phyloP scores from a whole-genome alignment of 2,797 vertebrate species.

The Lepus townsendii region DNA sequence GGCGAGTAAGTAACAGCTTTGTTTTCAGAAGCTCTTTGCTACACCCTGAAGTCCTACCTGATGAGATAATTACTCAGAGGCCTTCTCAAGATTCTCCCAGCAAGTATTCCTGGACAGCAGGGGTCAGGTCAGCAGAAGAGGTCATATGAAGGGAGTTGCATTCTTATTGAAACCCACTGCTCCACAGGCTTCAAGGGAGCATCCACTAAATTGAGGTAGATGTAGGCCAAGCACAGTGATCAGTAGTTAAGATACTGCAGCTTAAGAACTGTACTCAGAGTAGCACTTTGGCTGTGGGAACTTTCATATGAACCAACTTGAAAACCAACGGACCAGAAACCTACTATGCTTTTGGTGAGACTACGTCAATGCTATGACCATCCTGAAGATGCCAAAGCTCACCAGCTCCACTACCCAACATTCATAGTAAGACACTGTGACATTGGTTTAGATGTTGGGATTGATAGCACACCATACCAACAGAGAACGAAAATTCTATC shows the following conservation, averaged over 20 bases:
- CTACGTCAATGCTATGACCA: neutral
- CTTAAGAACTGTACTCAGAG: neutral
- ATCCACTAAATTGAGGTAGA: neutral
- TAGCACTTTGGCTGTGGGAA: neutral
- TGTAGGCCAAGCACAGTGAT: neutral
- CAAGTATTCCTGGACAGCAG: neutral
- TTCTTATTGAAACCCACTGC: neutral
- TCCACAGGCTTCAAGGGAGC: neutral
- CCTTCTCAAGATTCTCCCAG: neutral
- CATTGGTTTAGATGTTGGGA: neutral
- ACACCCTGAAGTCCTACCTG: neutral
- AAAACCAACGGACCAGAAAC: neutral
- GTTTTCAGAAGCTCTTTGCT: neutral
- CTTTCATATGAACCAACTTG: neutral
- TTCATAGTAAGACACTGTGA: neutral
- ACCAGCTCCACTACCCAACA: neutral
- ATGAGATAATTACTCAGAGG: neutral
- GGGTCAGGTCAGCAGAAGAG: neutral
- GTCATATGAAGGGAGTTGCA: neutral
- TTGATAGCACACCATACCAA: conserved; percentile 42
- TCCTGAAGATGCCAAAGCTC: neutral
- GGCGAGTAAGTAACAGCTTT: neutral
- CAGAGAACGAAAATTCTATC: conserved; percentile 52
- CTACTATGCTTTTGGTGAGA: neutral
- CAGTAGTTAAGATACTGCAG: neutral